Base-by-base conservation (phyloP, 1,140 invertebrate genomes). In the Drosophila ogumai region DNA sequence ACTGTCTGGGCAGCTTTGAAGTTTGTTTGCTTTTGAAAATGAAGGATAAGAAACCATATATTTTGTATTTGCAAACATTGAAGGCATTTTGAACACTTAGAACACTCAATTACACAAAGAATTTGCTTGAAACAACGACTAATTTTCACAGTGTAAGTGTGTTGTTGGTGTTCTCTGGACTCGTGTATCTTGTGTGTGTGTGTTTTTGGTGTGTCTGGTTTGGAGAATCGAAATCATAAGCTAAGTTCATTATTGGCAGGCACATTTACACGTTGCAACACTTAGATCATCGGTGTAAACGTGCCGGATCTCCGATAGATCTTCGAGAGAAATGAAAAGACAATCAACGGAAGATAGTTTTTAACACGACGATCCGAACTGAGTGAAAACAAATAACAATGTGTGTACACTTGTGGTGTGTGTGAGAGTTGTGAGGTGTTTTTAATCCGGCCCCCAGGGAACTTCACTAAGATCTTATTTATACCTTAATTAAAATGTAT, bases 71-170 rank as follows among this genome's bases (percentile, higher is more conserved):
- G 86, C 86, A 90, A 88, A 88, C 85, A 90, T 59, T 90, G 81
- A 90, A 90, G 86, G 86, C 86, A 75, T 81, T 88, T 90, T 87
- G 55, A 90, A 90, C 85, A 90, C 67, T 85, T 80, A 90, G 81
- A 90, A 90, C 85, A 90, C 79, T 76, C 80, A 85, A 90, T 79
- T 81, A 90, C 81, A 90, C 78, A 81, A 86, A 90, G 81, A 90
- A 79, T 81, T 85, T 79, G 78, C 81, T 86, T 90, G 80, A 90
- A 86, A 90, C 85, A 90, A 77, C 71, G 75, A 90, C 78, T 90
- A 90, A 64, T 75, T 85, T 90, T 81, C 74, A 84, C 71, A 82
- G 65, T 88, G 76, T 88, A 71, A 63, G 32, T 54, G 32, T 59
- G 54, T 43, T 69, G 52, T 64, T 28, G 66, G 57, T 80, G 38